Conservation (phyloP, 2,113 vertebrate genomes). For the Cardinalis cardinalis region DNA sequence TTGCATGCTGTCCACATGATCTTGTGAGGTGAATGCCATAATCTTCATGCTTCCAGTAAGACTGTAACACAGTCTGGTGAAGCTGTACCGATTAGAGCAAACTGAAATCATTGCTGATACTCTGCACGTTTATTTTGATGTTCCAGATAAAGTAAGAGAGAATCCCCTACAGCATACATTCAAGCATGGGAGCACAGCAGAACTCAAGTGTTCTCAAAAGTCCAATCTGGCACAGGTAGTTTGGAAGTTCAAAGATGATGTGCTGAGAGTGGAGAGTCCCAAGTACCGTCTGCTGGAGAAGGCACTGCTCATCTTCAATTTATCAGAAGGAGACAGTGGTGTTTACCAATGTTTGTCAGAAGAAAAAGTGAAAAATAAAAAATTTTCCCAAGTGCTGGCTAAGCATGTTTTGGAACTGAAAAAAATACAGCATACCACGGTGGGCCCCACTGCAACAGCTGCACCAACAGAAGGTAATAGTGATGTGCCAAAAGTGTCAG, state of each 20-base stretch:
- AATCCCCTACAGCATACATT: slow-evolving; percentile 76
- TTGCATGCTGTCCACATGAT: slow-evolving; percentile 15
- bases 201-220: slow-evolving; percentile 84
- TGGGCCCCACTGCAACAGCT: background rate
- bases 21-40: background rate
- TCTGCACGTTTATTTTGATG: slow-evolving; percentile 77
- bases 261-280: slow-evolving; percentile 78
- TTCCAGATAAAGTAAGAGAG: slow-evolving; percentile 79
- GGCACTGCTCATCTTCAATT: slow-evolving; percentile 88
- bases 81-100: background rate
- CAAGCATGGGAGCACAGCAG: slow-evolving; percentile 86
- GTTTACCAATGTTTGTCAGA: slow-evolving; percentile 88
- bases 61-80: background rate
- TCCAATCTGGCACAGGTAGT: slow-evolving; percentile 88
- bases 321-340: slow-evolving; percentile 85
- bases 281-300: slow-evolving; percentile 84
- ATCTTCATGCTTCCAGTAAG: background rate
- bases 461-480: slow-evolving; percentile 73
- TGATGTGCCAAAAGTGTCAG: slow-evolving; percentile 51
- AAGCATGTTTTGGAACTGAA: slow-evolving; percentile 83
- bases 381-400: slow-evolving; percentile 81
- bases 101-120: slow-evolving; percentile 39
- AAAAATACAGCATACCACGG: slow-evolving; percentile 26
- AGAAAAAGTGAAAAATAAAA: slow-evolving; percentile 82
- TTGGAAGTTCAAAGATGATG: slow-evolving; percentile 83